Percentiles rank a stretch among this genome's conserved stretches.
Evolutionary conservation across 2,113 vertebrate species (phyloP).

Genomic region (Aleadryas rufinucha): DNA sequence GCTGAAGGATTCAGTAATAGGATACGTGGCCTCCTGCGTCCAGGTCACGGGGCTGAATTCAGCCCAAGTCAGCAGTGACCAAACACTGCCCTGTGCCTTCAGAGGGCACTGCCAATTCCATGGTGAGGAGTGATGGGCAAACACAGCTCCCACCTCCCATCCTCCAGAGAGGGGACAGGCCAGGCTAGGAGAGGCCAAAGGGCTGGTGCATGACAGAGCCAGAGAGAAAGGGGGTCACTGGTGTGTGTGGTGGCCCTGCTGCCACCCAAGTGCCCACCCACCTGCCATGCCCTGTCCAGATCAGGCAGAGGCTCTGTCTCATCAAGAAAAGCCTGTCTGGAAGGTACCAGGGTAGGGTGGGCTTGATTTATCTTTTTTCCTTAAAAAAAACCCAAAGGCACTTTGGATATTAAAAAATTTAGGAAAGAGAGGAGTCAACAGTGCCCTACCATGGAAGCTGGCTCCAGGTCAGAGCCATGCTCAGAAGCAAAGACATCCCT

Average conservation of each 20-base stretch:
- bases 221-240: neutral
- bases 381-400: neutral
- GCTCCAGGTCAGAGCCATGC: neutral
- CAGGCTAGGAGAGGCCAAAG: neutral
- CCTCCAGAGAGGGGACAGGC: neutral
- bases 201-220: neutral
- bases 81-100: neutral
- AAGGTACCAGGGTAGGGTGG: accelerated
- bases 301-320: neutral
- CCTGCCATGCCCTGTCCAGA: neutral
- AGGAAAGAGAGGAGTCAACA: neutral
- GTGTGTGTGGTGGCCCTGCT: neutral
- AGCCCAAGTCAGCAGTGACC: neutral
- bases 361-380: neutral
- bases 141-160: neutral
- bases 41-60: neutral
- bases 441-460: neutral
- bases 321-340: neutral
- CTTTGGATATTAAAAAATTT: neutral
- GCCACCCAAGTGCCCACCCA: accelerated
- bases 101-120: neutral
- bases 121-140: accelerated
- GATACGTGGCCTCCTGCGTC: neutral
- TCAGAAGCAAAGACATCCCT: neutral
- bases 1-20: neutral